These are phyloP conservation scores for Hippocampus guttulatus DNA, from an alignment of 2,113 vertebrate species.

Conservation along the genomic window DNA sequence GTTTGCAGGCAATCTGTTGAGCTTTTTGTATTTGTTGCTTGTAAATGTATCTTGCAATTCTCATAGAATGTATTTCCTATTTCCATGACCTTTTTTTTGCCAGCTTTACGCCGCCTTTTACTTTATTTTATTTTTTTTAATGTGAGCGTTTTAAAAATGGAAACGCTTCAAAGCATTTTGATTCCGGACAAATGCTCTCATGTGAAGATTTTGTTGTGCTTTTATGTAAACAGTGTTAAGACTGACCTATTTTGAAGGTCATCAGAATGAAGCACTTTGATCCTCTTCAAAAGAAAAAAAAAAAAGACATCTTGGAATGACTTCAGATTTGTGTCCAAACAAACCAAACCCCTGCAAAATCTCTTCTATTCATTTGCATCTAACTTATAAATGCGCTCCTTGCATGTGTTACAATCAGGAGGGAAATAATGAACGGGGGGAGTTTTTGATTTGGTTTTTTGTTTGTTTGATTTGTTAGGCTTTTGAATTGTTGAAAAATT, in stretches of 20 bases:
- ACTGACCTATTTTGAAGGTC: conserved; percentile 61
- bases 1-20: conserved; percentile 74
- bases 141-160: conserved; percentile 23
- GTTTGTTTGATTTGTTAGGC: conserved; percentile 22
- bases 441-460: conserved; percentile 59
- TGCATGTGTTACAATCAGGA: conserved; percentile 72
- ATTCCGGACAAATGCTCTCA: conserved; percentile 69
- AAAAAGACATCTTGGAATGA: conserved; percentile 30
- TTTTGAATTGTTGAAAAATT: conserved; percentile 50
- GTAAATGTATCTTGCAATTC: conserved; percentile 72
- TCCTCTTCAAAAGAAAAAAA: conserved; percentile 5
- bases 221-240: conserved; percentile 60
- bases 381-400: conserved; percentile 61
- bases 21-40: conserved; percentile 73
- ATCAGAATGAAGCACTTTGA: conserved; percentile 74
- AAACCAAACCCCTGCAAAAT: conserved; percentile 44
- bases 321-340: conserved; percentile 58
- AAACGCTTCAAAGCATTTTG: conserved; percentile 39
- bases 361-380: conserved; percentile 46
- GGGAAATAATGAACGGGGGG: conserved; percentile 51
- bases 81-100: conserved; percentile 55
- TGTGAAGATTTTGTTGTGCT: conserved; percentile 66
- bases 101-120: conserved; percentile 56
- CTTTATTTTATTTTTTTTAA: conserved; percentile 23
- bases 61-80: conserved; percentile 78